phyloP scores from a whole-genome alignment of 2,113 vertebrate genomes.

The Rhegmatorhina hoffmannsi region DNA sequence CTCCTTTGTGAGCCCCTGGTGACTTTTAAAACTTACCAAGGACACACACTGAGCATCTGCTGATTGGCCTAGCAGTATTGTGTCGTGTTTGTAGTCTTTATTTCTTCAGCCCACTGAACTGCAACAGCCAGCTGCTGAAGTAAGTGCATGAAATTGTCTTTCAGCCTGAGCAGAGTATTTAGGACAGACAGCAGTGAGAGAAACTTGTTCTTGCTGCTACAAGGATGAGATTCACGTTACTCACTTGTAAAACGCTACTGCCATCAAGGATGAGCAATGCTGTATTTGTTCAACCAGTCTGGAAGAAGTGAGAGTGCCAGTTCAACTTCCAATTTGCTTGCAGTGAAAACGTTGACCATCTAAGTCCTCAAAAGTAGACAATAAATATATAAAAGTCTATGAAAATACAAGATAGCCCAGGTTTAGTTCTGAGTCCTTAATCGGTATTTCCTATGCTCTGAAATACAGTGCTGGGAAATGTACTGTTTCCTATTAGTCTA shows the following conservation, averaged over 20 bases:
- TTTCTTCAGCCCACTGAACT: conserved; percentile 16
- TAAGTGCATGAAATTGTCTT: not conserved
- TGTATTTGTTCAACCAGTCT: not conserved
- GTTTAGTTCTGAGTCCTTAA: not conserved
- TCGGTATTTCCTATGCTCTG: not conserved
- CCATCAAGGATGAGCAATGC: not conserved
- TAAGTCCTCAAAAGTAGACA: not conserved
- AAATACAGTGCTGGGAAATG: not conserved
- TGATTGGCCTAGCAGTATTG: not conserved
- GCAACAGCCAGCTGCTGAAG: not conserved
- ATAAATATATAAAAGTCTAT: not conserved
- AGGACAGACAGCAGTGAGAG: not conserved
- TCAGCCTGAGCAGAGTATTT: not conserved
- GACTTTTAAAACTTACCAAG: not conserved
- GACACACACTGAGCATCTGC: not conserved
- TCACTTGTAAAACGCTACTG: not conserved
- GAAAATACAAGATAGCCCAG: not conserved
- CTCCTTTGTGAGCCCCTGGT: not conserved
- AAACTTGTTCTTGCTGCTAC: not conserved
- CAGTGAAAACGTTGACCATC: not conserved
- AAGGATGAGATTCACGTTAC: not conserved
- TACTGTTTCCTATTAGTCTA: not conserved
- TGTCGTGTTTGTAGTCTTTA: not conserved
- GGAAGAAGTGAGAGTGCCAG: not conserved
- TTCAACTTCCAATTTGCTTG: not conserved